Percentiles rank a stretch among this genome's conserved stretches.
Conservation (phyloP, 2,113 vertebrate genomes). For the Paradoxurus hermaphroditus region DNA sequence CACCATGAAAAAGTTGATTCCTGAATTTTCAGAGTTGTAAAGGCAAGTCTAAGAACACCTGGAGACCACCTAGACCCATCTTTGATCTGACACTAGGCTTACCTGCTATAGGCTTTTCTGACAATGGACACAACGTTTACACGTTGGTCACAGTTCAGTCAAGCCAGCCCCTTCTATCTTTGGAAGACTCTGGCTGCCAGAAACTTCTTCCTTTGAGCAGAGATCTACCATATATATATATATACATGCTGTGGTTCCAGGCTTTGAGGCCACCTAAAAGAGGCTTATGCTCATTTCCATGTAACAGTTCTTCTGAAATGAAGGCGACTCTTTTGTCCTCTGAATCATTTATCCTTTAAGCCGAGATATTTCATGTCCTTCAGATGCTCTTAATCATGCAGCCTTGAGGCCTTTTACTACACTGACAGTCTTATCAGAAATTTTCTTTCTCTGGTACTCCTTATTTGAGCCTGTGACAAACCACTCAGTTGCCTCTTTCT, state of each 20-base stretch:
- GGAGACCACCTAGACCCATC: neutral
- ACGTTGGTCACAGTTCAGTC: neutral
- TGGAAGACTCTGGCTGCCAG: neutral
- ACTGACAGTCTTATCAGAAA: neutral
- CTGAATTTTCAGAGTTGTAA: neutral
- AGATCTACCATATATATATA: too few species aligned
- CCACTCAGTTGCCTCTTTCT: neutral
- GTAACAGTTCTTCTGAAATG: neutral
- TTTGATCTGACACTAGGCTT: neutral
- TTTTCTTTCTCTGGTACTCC: neutral
- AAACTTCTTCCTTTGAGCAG: neutral
- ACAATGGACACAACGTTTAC: neutral
- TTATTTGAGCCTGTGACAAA: neutral
- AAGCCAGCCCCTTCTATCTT: neutral
- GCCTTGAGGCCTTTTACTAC: neutral
- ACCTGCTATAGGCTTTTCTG: neutral
- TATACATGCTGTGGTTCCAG: neutral
- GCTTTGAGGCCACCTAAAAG: neutral
- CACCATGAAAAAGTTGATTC: neutral
- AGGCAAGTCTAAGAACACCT: neutral
- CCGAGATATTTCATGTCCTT: neutral
- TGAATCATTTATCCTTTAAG: neutral
- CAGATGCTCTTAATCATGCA: neutral
- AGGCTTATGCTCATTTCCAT: neutral
- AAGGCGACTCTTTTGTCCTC: neutral